Percentiles rank a stretch among this genome's conserved stretches.
These are phyloP conservation scores for Lutjanus campechanus DNA, from an alignment of 2,797 vertebrate genomes.

Conservation along the genomic window DNA sequence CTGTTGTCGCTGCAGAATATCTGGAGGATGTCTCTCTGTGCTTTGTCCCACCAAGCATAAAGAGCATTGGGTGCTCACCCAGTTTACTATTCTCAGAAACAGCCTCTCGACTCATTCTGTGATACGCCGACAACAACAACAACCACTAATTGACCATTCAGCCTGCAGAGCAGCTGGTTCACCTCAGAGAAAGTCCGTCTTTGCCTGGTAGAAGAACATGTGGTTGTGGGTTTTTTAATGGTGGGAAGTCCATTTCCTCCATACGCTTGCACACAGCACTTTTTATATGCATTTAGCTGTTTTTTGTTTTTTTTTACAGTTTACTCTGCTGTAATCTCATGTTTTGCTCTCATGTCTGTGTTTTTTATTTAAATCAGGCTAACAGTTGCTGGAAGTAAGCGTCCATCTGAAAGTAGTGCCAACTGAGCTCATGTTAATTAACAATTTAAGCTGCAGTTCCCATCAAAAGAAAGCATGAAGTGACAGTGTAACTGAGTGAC, in stretches of 20 bases:
- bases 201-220: constrained; percentile 59
- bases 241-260: constrained; percentile 65
- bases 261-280: background rate
- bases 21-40: background rate
- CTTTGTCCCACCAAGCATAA: constrained; percentile 16
- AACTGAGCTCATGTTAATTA: background rate
- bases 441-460: constrained; percentile 3
- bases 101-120: constrained; percentile 39
- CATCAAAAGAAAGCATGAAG: constrained; percentile 5
- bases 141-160: constrained; percentile 62
- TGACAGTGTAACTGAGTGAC: constrained; percentile 8
- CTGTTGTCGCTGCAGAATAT: background rate
- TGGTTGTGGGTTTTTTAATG: constrained; percentile 49
- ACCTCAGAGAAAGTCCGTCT: constrained; percentile 52
- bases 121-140: constrained; percentile 56
- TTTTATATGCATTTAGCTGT: constrained; percentile 21
- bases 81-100: constrained; percentile 56
- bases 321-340: constrained; percentile 10
- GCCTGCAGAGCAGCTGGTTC: constrained; percentile 58
- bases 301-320: constrained; percentile 14
- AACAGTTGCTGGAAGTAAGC: constrained; percentile 9
- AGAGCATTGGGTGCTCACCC: constrained; percentile 21
- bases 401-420: background rate
- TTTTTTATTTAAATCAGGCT: background rate
- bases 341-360: background rate